Evolutionary conservation across 2,888 invertebrate genomes (phyloP), one percentile per base, ranked within the genome.

Genomic region (Campopleginae sp.): DNA sequence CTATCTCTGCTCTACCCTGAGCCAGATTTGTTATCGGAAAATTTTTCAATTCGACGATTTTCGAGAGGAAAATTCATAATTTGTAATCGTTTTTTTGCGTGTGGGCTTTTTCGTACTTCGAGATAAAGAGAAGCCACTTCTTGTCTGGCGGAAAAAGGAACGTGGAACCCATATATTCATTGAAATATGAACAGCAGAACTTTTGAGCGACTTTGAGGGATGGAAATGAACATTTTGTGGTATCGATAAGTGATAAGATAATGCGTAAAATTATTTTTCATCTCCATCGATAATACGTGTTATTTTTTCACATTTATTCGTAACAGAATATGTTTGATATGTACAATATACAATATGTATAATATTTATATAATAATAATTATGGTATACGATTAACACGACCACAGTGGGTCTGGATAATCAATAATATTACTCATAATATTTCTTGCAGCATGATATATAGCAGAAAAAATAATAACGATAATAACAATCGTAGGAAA

Each of bases 281-380:
- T 27, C 14, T 14, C 23, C 0, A 23, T 58, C 27, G 14, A 58
- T 0, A 14, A 27, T 27, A 27, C 14, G 58, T 14, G 27, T 58
- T 27, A 0, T 78, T 65, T 82, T 82, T 82, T 82, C 31, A 78
- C 71, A 78, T 92, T 92, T 92, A 92, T 92, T 92, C 87, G 90
- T 92, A 92, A 92, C 92, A 92, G 92, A 91, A 92, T 92, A 92
- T 89, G 89, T 89, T 90, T 92, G 92, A 92, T 92, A 92, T 92
- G 92, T 93, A 93, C 92, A 93, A 89, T 92, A 92, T 92, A 92
- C 88, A 89, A 87, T 90, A 92, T 87, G 88, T 89, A 87, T 90
- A 88, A 83, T 84, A 82, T 78, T 61, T 79, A 80, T 77, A 58
- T 80, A 75, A 83, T 84, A 65, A 65, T 66, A 66, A 65, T 63